A percentile compares a stretch with the other conserved stretches of the same genome.
Conservation (phyloP, 2,113 vertebrate genomes). For the Podarcis muralis region DNA sequence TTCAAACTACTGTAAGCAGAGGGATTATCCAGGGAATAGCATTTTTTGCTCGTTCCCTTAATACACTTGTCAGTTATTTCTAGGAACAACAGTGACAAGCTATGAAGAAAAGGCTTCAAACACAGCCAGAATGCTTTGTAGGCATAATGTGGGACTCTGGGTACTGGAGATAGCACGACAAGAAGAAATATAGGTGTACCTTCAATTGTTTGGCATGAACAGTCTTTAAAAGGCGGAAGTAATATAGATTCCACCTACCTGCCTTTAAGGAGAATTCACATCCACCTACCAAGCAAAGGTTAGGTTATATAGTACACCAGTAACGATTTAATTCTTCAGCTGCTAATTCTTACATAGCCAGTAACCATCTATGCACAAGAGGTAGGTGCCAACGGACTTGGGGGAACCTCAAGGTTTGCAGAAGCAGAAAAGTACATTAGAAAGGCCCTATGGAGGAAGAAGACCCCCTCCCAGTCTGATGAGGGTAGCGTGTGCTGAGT, state of each 20-base stretch:
- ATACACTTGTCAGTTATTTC: not conserved
- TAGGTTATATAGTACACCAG: not conserved
- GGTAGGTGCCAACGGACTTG: not conserved
- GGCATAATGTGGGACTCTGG: accelerated
- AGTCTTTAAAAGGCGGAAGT: not conserved
- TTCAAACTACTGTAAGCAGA: not conserved
- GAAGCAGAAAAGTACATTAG: not conserved
- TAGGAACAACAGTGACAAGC: not conserved
- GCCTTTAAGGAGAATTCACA: not conserved
- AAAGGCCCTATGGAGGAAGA: not conserved
- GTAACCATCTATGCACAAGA: not conserved
- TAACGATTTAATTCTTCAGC: not conserved
- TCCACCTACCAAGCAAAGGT: not conserved
- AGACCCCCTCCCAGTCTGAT: no score
- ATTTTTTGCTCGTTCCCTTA: accelerated
- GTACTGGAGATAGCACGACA: not conserved
- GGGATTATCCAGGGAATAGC: not conserved
- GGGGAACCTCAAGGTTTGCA: not conserved
- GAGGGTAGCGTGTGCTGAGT: no score
- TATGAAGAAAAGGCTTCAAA: not conserved
- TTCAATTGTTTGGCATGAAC: no score
- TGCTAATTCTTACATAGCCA: not conserved
- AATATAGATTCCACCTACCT: not conserved
- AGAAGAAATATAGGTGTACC: not conserved
- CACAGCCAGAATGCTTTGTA: not conserved